A percentile compares a stretch with the other conserved stretches of the same genome.
Evolutionary conservation across 1,140 invertebrate genomes (phyloP).

Genomic region (Meloidogyne hapla): DNA sequence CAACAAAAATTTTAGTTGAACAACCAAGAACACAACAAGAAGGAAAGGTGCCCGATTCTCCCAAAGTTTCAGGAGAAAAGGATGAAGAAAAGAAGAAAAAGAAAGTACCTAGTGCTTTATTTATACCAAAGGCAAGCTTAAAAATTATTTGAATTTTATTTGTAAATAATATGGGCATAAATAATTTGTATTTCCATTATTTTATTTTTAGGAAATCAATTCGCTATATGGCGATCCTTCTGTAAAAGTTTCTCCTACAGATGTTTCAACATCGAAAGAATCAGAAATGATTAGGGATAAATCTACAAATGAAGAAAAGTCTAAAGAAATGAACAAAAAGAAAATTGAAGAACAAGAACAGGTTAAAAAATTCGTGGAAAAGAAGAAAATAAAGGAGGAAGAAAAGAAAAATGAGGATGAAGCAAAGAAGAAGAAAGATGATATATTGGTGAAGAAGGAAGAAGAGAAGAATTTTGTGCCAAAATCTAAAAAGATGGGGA

Average conservation of each 20-base stretch:
- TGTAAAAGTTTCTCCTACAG: slow-evolving; percentile 11
- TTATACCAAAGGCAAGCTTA: slow-evolving; percentile 30
- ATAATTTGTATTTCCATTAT: too few relatives aligned
- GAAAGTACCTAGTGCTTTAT: slow-evolving; percentile 19
- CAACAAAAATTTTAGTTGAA: neutral
- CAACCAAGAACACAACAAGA: neutral
- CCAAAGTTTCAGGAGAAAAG: neutral
- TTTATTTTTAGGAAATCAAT: slow-evolving; percentile 27
- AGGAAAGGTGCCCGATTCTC: neutral
- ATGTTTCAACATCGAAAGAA: neutral
- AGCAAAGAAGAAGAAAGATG: neutral
- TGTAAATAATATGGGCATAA: too few relatives aligned
- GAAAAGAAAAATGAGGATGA: neutral
- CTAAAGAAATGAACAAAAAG: neutral
- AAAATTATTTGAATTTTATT: neutral
- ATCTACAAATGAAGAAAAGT: neutral
- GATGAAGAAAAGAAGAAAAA: slow-evolving; percentile 25
- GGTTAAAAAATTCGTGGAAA: neutral
- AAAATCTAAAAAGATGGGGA: neutral
- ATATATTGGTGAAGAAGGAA: neutral
- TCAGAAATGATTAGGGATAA: neutral
- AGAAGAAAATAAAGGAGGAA: neutral
- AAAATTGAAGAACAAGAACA: neutral
- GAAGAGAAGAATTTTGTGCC: neutral
- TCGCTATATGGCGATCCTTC: slow-evolving; percentile 33